These are phyloP conservation scores for Alviniconcha strummeri DNA, from an alignment of 2,888 invertebrate species.

Conservation along the genomic window DNA sequence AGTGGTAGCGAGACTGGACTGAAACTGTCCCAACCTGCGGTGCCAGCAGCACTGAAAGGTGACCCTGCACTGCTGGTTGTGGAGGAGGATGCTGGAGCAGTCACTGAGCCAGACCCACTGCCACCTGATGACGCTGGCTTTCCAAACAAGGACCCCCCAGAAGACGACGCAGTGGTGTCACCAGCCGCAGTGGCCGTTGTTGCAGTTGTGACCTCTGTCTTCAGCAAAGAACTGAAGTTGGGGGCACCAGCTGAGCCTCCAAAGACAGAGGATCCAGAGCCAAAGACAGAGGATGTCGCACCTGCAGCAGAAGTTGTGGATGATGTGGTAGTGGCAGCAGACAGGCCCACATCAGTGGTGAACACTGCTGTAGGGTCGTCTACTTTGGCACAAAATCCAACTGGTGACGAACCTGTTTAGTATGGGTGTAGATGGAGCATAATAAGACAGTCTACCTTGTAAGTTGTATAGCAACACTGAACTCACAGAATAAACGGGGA, in stretches of 20 bases:
- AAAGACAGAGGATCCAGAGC: slow-evolving; percentile 31
- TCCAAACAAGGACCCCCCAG: not conserved
- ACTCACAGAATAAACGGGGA: too few relatives aligned
- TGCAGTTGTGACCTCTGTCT: not conserved
- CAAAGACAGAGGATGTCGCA: slow-evolving; percentile 34
- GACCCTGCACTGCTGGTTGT: slow-evolving; percentile 16
- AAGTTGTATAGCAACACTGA: too few relatives aligned
- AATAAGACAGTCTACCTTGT: too few relatives aligned
- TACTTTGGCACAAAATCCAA: slow-evolving; percentile 24
- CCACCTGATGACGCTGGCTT: not conserved
- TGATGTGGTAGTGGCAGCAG: slow-evolving; percentile 8
- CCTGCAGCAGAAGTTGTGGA: slow-evolving; percentile 22
- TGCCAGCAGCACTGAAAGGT: slow-evolving; percentile 23
- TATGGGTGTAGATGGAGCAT: too few relatives aligned
- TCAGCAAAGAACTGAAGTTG: slow-evolving; percentile 23
- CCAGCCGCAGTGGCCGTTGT: not conserved
- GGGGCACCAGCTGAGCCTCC: slow-evolving; percentile 21
- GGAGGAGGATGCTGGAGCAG: slow-evolving; percentile 2
- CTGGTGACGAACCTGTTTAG: slow-evolving; percentile 9
- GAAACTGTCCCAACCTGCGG: slow-evolving; percentile 23
- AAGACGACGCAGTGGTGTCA: not conserved
- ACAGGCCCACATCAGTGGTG: not conserved
- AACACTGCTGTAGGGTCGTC: not conserved
- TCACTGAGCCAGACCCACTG: not conserved
- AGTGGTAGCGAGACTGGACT: not conserved